A percentile compares a stretch with the other conserved stretches of the same genome.
phyloP scores from a whole-genome alignment of 2,113 vertebrate genomes.

The Thermophis baileyi region DNA sequence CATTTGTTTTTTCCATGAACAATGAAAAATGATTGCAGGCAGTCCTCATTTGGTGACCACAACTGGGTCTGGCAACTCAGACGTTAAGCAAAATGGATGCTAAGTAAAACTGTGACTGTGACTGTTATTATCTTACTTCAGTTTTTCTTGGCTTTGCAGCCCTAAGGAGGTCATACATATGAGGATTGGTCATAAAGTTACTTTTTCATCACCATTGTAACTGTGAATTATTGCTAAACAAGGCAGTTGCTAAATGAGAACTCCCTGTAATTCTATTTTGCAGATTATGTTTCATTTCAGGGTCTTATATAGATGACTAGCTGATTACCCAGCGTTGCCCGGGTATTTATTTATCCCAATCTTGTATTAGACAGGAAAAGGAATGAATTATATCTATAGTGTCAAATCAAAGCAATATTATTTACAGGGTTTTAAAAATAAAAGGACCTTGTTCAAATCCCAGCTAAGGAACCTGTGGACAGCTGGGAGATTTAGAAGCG shows the following conservation, averaged over 20 bases:
- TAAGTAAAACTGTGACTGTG: neutral
- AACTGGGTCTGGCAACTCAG: neutral
- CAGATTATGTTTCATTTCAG: neutral
- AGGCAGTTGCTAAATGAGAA: neutral
- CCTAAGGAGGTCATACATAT: neutral
- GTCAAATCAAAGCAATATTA: too few species aligned
- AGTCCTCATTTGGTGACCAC: neutral
- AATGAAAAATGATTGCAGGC: neutral
- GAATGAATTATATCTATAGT: too few species aligned
- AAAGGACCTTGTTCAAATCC: too few species aligned
- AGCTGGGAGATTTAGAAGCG: too few species aligned
- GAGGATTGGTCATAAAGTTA: neutral
- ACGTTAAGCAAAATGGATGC: neutral
- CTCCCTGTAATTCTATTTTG: neutral
- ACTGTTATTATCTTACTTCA: neutral
- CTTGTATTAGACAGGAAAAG: too few species aligned
- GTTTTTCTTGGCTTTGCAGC: neutral
- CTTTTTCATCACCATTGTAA: neutral
- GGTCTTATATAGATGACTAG: neutral
- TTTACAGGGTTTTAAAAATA: too few species aligned
- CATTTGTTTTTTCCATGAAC: neutral
- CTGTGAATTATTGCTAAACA: neutral
- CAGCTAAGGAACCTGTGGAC: too few species aligned
- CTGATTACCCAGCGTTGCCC: too few species aligned
- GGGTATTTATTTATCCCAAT: too few species aligned